A percentile compares a stretch with the other conserved stretches of the same genome.
Conservation (phyloP, 2,113 vertebrate species). For the Microcebus griseorufus region DNA sequence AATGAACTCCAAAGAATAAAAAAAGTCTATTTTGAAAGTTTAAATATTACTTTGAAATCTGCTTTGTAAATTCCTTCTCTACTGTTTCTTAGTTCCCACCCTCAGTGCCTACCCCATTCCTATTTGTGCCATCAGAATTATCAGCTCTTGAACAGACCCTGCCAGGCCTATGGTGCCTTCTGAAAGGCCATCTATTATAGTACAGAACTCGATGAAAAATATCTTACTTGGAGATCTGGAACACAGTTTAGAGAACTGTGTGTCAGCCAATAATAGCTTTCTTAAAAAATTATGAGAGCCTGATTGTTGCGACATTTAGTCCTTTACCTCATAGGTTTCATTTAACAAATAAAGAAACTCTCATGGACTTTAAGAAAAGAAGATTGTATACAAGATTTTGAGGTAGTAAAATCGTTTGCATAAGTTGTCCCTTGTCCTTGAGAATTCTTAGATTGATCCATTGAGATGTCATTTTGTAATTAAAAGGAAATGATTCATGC, state of each 20-base stretch:
- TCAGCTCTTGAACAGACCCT: conserved; percentile 53
- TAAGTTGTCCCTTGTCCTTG: conserved; percentile 22
- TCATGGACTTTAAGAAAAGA: conserved; percentile 50
- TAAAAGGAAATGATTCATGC: conserved; percentile 62
- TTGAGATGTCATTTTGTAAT: conserved; percentile 5
- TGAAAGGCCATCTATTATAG: conserved; percentile 76
- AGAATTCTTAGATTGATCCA: conserved; percentile 41
- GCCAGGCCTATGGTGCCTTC: conserved; percentile 44
- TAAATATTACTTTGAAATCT: conserved; percentile 61
- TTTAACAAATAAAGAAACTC: conserved; percentile 25
- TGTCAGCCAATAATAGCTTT: conserved; percentile 73
- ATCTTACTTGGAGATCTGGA: conserved; percentile 72
- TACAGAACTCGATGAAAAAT: conserved; percentile 59
- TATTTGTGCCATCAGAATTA: conserved; percentile 41
- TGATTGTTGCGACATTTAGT: conserved; percentile 52
- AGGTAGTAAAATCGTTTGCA: background rate
- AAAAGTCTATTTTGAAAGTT: conserved; percentile 56
- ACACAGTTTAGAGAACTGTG: conserved; percentile 63
- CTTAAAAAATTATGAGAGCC: conserved; percentile 1
- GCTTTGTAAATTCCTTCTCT: background rate
- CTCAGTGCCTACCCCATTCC: background rate
- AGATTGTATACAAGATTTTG: conserved; percentile 38
- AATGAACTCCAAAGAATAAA: conserved; percentile 45
- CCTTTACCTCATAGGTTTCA: conserved; percentile 35
- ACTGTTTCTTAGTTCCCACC: background rate